Evolutionary conservation across 1,140 invertebrate genomes (phyloP).

Genomic region (Globodera ellingtonae): DNA sequence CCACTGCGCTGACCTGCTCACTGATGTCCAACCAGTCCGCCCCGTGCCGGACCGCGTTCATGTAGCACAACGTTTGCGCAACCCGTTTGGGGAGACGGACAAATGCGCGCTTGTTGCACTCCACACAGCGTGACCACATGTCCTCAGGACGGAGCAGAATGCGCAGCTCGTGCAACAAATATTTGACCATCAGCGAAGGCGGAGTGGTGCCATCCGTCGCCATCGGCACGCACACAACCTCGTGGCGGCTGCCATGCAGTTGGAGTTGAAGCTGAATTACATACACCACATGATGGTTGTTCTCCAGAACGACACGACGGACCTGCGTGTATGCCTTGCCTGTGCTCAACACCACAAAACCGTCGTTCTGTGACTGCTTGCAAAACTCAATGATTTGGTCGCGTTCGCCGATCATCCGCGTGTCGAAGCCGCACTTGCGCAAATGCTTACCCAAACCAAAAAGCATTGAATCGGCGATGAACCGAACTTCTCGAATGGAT

Average conservation of each 20-base stretch:
- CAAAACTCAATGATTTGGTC: conserved; percentile 35
- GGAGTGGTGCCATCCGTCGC: conserved; percentile 29
- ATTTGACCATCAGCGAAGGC: conserved; percentile 26
- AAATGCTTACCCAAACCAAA: conserved; percentile 71
- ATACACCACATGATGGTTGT: too few relatives aligned
- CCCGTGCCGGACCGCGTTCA: conserved; percentile 21
- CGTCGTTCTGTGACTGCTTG: conserved; percentile 4
- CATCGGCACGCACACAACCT: conserved; percentile 28
- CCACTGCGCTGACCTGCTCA: background rate
- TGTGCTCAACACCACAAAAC: conserved; percentile 32
- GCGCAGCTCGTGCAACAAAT: conserved; percentile 32
- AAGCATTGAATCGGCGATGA: conserved; percentile 68
- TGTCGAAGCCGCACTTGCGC: conserved; percentile 74
- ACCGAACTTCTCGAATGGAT: conserved; percentile 27
- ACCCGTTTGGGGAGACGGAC: conserved; percentile 28
- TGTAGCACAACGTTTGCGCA: conserved; percentile 22
- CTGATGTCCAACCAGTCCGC: conserved; percentile 15
- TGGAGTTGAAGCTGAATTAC: conserved; percentile 10
- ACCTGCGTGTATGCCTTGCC: conserved; percentile 37
- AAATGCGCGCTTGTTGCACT: conserved; percentile 36
- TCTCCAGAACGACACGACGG: too few relatives aligned
- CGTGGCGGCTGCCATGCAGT: background rate
- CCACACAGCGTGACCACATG: conserved; percentile 35
- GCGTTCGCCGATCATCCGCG: conserved; percentile 67
- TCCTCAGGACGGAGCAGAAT: conserved; percentile 38